Conservation (phyloP, 2,888 invertebrate genomes). For the Hipparchia sbordonii region DNA sequence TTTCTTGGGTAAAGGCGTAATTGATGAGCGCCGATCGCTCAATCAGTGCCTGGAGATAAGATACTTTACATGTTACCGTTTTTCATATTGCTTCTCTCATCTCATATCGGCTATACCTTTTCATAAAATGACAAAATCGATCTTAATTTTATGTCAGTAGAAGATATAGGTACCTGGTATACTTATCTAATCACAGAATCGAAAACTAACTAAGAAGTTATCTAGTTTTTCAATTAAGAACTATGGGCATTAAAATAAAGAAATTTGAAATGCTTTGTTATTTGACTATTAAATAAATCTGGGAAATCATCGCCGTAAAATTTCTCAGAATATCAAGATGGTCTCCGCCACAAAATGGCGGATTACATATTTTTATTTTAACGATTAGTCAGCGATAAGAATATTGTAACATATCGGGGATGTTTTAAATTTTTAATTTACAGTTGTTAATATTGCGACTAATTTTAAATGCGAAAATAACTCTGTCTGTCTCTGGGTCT, state of each 20-base stretch:
- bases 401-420: too few species aligned
- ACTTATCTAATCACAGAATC: neutral
- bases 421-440: too few species aligned
- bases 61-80: neutral
- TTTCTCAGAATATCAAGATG: too few species aligned
- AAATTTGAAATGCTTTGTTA: neutral
- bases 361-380: too few species aligned
- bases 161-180: too few species aligned
- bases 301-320: too few species aligned
- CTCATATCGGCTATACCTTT: neutral
- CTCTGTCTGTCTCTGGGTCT: too few species aligned
- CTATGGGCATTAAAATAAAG: neutral
- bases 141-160: neutral
- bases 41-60: slow-evolving; percentile 8
- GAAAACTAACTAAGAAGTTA: neutral
- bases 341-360: too few species aligned
- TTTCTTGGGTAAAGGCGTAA: slow-evolving; percentile 2
- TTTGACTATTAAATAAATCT: neutral
- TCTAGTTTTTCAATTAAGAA: neutral
- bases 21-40: slow-evolving; percentile 18
- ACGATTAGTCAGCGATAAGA: too few species aligned
- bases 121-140: neutral
- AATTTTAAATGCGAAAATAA: too few species aligned
- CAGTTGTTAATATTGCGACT: too few species aligned
- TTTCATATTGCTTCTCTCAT: slow-evolving; percentile 5